Evolutionary conservation across 1,140 invertebrate genomes (phyloP).

Genomic region (Coelopa frigida): DNA sequence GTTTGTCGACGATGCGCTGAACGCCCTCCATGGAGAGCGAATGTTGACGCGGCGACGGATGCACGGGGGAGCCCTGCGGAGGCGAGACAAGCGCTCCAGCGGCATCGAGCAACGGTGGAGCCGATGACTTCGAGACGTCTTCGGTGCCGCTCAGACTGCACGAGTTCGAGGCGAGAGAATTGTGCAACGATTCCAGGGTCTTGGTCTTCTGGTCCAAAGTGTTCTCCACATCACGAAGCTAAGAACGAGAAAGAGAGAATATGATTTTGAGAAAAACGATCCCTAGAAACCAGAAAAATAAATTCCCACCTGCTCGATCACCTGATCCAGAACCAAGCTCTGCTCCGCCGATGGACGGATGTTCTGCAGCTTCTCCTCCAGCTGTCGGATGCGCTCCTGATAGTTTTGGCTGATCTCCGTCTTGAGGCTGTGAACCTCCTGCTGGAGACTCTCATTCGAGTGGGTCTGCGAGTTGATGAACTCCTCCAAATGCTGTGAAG

Average conservation of each 20-base stretch:
- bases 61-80: conserved; percentile 19
- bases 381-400: conserved; percentile 48
- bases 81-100: conserved; percentile 14
- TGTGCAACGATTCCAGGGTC: conserved; percentile 62
- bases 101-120: neutral
- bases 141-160: conserved; percentile 65
- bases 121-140: conserved; percentile 60
- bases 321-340: conserved; percentile 26
- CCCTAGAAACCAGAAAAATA: neutral
- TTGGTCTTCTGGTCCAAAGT: conserved; percentile 59
- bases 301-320: conserved; percentile 22
- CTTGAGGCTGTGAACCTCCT: conserved; percentile 49
- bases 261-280: neutral
- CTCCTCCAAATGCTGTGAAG: conserved; percentile 36
- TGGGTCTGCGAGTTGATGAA: conserved; percentile 50
- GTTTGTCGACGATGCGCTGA: conserved; percentile 57
- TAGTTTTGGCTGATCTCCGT: conserved; percentile 47
- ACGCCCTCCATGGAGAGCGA: conserved; percentile 52
- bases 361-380: conserved; percentile 54
- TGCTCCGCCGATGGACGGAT: conserved; percentile 52
- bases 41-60: conserved; percentile 20
- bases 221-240: conserved; percentile 53
- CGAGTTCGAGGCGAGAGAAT: conserved; percentile 48
- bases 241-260: neutral
- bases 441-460: conserved; percentile 49